Evolutionary conservation across 1,140 invertebrate species (phyloP).

Genomic region (Brachionus koreanus): DNA sequence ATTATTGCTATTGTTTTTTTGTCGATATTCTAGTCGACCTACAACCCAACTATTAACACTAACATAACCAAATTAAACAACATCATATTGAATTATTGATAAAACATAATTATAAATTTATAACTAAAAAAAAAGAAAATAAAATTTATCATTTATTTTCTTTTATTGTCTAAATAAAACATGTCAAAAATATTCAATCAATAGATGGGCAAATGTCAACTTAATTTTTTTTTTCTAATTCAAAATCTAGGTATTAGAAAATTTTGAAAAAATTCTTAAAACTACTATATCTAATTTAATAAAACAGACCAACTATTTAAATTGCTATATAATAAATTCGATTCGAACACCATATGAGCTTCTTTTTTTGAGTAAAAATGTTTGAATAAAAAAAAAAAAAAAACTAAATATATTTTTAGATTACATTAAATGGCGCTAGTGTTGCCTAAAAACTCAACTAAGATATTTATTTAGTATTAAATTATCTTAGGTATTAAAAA

Average conservation of each 20-base stretch:
- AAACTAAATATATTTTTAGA: neutral
- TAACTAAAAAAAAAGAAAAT: neutral
- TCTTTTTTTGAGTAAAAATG: neutral
- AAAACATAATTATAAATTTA: neutral
- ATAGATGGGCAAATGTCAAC: neutral
- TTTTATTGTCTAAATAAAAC: neutral
- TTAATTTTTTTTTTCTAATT: neutral
- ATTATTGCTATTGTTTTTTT: neutral
- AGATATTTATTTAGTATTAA: neutral
- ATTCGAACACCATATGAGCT: too few species aligned
- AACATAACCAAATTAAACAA: neutral
- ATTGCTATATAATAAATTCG: too few species aligned
- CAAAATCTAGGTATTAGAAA: neutral
- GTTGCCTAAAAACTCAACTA: neutral
- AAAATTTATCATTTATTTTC: neutral
- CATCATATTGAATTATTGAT: constrained; percentile 31
- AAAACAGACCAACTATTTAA: neutral
- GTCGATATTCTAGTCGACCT: neutral
- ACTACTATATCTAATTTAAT: neutral
- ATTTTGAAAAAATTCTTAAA: neutral
- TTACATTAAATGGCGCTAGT: neutral
- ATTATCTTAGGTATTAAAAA: neutral
- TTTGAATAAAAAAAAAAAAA: neutral
- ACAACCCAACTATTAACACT: neutral
- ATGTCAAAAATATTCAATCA: neutral